Evolutionary conservation across 1,140 invertebrate species (phyloP), one percentile per base, ranked within the genome.

Genomic region (Camponotus pennsylvanicus): DNA sequence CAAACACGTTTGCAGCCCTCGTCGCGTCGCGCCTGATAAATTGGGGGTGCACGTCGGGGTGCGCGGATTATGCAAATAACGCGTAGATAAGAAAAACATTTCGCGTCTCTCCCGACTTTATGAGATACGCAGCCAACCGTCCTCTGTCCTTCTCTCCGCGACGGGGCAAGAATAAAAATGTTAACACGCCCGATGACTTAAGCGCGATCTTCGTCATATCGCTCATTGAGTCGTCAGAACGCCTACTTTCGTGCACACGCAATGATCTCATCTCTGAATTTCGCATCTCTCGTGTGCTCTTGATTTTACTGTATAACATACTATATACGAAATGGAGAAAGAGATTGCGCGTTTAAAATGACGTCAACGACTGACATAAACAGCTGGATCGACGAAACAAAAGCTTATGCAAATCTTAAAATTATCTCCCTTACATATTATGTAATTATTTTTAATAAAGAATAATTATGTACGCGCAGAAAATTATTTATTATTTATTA

Each of bases 221-320:
- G 83, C 71, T 79, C 66, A 82, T 90, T 85, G 69, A 87, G 80
- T 79, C 77, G 75, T 1, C 55, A 11, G 66, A 18, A 77, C 88
- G 89, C 88, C 88, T 67, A 90, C 89, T 86, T 87, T 86, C 82
- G 82, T 90, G 88, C 88, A 89, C 87, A 92, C 70, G 89, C 63
- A 83, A 88, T 94, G 94, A 94, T 93, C 90, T 94, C 93, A 94
- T 93, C 92, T 85, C 87, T 88, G 88, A 90, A 93, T 93, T 92
- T 89, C 86, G 57, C 59, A 85, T 91, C 37, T 79, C 11, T 69
- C 49, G n/a, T 70, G n/a, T 70, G 66, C 66, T 67, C 59, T 32
- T 40, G 49, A 59, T 69, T 87, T 89, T 88, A 86, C 79, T 73
- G 71, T 63, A 78, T 66, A 73, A 89, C 61, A 66, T 42, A 34